Evolutionary conservation across 2,797 vertebrate species (phyloP), one percentile per base, ranked within the genome.

Genomic region (Pipistrellus pygmaeus): DNA sequence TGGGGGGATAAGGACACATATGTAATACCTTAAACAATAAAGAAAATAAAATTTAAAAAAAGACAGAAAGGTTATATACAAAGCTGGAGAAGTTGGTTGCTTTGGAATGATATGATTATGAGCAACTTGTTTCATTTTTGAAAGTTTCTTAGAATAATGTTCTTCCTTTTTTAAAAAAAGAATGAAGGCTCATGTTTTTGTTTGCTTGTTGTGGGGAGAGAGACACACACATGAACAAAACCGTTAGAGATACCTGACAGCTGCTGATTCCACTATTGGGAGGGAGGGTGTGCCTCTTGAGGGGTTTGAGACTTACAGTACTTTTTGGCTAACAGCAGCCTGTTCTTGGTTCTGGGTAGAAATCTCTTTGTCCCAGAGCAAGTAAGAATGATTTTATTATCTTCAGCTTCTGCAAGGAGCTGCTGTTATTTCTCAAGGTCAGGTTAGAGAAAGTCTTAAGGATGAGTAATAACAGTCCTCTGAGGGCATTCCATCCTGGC

Each of bases 351-450:
- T 3, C 77, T 92, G 73, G 72, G 69, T 41, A 78, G 92, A 89
- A 82, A 66, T 82, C 77, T 91, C 62, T 71, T 60, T 66, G 38
- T 72, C 51, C n/a, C 81, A 84, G 72, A 95, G 80, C 81, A 94
- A 93, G 41, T 60, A 62, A 93, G 53, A 86, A 93, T 80, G 86
- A 48, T 91, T 95, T 96, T 90, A 90, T 95, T 82, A 88, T 94
- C 91, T 69, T 8, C 18, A 23, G 69, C 78, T 96, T 91, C 69
- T 85, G 62, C 64, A 62, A 81, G 89, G 32, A 10, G 2, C 75
- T 93, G 35, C 23, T 30, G 10, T 90, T 76, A 13, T 60, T 97
- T 91, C 30, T 18, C 77, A n/a, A 13, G 25, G 66, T 95, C 93
- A 94, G 94, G 92, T 85, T 92, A 84, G 57, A 12, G 51, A 85